These are phyloP conservation scores for Lydus trimaculatus DNA, from an alignment of 2,888 invertebrate genomes.

Conservation along the genomic window DNA sequence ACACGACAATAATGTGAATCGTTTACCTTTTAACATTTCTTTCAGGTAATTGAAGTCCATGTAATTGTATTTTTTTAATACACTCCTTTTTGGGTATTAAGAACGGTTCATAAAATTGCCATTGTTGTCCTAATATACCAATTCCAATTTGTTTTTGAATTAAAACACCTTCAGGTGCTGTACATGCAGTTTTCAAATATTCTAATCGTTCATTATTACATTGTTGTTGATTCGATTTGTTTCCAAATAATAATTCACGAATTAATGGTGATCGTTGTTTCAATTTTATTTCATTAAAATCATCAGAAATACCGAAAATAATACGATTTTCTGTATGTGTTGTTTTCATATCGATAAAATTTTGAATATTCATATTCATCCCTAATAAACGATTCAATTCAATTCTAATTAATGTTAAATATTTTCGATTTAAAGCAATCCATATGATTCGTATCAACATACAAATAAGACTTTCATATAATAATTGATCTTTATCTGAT, in stretches of 20 bases:
- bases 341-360: conserved; percentile 56
- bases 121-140: conserved; percentile 68
- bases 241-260: conserved; percentile 66
- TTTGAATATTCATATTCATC: conserved; percentile 65
- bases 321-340: conserved; percentile 62
- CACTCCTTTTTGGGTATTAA: conserved; percentile 56
- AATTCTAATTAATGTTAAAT: conserved; percentile 68
- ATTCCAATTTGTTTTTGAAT: conserved; percentile 60
- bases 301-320: conserved; percentile 64
- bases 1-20: conserved; percentile 11
- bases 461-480: conserved; percentile 67
- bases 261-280: conserved; percentile 67
- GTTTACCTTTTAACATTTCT: conserved; percentile 9
- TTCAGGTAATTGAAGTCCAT: conserved; percentile 51
- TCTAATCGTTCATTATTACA: conserved; percentile 63
- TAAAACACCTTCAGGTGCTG: conserved; percentile 66
- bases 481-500: conserved; percentile 69
- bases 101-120: conserved; percentile 67
- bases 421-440: conserved; percentile 68
- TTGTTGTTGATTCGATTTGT: conserved; percentile 67
- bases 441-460: conserved; percentile 70
- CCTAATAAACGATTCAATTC: conserved; percentile 70
- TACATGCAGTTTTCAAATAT: conserved; percentile 65
- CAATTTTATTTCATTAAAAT: conserved; percentile 65
- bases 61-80: conserved; percentile 37